These are phyloP conservation scores for Reticulitermes lucifugus DNA, from an alignment of 2,888 invertebrate species.

Conservation along the genomic window DNA sequence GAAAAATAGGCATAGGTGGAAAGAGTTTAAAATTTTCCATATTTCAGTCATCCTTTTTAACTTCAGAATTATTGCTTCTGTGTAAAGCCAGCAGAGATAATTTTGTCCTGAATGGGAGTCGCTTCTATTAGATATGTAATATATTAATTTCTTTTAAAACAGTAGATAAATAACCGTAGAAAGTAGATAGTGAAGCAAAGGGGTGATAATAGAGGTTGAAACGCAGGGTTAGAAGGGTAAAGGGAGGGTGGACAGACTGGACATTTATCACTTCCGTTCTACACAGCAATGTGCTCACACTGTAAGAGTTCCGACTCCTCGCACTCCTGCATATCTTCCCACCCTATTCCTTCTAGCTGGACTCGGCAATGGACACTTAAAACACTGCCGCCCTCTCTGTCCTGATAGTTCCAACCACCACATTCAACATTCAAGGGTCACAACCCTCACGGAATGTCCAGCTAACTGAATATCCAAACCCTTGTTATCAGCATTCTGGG, in stretches of 20 bases:
- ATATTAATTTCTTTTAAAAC: not conserved
- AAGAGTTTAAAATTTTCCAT: too few species aligned
- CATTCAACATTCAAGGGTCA: constrained; percentile 41
- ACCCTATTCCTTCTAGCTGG: constrained; percentile 31
- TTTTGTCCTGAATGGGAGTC: not conserved
- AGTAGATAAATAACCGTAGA: constrained; percentile 34
- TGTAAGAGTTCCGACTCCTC: constrained; percentile 23
- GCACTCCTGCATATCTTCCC: not conserved
- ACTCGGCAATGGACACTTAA: constrained; percentile 39
- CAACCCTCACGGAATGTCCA: constrained; percentile 40
- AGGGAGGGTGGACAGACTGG: constrained; percentile 24
- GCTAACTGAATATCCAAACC: constrained; percentile 39
- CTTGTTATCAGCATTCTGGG: constrained; percentile 34
- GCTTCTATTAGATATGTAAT: not conserved
- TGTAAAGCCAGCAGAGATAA: not conserved
- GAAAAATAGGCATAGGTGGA: too few species aligned
- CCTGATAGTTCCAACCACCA: constrained; percentile 10
- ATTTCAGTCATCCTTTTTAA: too few species aligned
- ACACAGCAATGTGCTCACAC: constrained; percentile 40
- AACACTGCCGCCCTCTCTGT: constrained; percentile 32
- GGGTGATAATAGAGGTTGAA: constrained; percentile 37
- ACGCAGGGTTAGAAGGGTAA: constrained; percentile 12
- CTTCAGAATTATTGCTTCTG: too few species aligned
- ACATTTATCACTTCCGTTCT: constrained; percentile 41
- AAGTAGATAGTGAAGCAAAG: constrained; percentile 30